phyloP scores from a whole-genome alignment of 2,113 vertebrate genomes.

The Ivindomyrus marchei region DNA sequence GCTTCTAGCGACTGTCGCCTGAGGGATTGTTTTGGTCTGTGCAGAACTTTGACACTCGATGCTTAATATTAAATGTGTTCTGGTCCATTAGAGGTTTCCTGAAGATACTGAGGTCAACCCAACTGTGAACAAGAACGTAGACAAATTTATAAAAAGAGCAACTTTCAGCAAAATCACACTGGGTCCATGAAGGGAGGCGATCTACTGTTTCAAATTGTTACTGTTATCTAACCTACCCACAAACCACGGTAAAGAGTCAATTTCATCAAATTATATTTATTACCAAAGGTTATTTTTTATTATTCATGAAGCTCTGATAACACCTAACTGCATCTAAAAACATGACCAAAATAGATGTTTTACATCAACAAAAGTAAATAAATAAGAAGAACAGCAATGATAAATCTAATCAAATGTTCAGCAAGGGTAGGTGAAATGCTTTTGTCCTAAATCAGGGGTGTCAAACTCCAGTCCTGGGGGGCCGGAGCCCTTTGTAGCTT shows the following conservation, averaged over 20 bases:
- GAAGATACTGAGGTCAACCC: neutral
- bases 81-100: neutral
- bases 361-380: neutral
- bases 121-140: neutral
- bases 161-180: neutral
- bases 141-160: neutral
- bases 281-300: neutral
- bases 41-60: neutral
- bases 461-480: too few relatives aligned
- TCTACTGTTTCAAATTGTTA: neutral
- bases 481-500: too few relatives aligned
- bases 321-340: neutral
- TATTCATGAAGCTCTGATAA: neutral
- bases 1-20: neutral
- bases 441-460: neutral
- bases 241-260: neutral
- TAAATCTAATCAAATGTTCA: neutral
- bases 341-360: neutral
- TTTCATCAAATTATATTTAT: neutral
- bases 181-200: neutral
- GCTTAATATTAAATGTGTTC: conserved; percentile 22
- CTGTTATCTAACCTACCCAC: neutral
- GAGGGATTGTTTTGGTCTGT: neutral
- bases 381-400: neutral
- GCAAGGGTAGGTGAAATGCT: neutral